Evolutionary conservation across 2,113 vertebrate genomes (phyloP), one percentile per base, ranked within the genome.

Genomic region (Phrynocephalus versicolor): DNA sequence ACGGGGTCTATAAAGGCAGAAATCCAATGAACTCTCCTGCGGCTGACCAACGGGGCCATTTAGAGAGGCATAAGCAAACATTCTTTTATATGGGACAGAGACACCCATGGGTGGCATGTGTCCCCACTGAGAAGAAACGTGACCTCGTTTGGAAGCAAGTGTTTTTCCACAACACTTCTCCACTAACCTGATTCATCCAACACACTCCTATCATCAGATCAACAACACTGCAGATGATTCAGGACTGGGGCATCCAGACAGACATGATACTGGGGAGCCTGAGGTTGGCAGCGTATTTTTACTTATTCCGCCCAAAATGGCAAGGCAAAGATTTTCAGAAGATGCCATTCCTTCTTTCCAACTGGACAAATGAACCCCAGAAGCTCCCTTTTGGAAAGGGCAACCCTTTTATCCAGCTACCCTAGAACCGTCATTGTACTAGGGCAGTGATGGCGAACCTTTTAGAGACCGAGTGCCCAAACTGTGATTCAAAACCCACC

Each of bases 181-280:
- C 64, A 30, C 69, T 18, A 37, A 27, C 5, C 6, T 51, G 60
- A 33, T 57, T 84, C 69, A 84, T 37, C 25, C 69, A 79, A 58
- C 3, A 18, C 5, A 18, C 39, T 35, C 67, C 58, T 65, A 51
- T 79, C 74, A 51, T 79, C 74, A 60, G 75, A 72, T 79, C 41
- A 80, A 77, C 41, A 80, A 77, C 81, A 27, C 60, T 13, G n/a
- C 15, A 74, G 60, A n/a, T 73, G 75, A 81, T 25, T 65, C 84
- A 86, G 58, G 74, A 65, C 1, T 21, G n/a, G 41, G 33, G 78
- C 78, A 86, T 64, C 70, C 78, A 81, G 69, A 86, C 37, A 86
- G 33, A 18, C 65, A 72, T 33, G 65, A 57, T 35, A n/a, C 33
- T 58, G 33, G 14, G 67, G 39, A 27, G n/a, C 51, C 30, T 13